Base-by-base conservation (phyloP, 2,113 vertebrate genomes). In the Donacobius atricapilla region DNA sequence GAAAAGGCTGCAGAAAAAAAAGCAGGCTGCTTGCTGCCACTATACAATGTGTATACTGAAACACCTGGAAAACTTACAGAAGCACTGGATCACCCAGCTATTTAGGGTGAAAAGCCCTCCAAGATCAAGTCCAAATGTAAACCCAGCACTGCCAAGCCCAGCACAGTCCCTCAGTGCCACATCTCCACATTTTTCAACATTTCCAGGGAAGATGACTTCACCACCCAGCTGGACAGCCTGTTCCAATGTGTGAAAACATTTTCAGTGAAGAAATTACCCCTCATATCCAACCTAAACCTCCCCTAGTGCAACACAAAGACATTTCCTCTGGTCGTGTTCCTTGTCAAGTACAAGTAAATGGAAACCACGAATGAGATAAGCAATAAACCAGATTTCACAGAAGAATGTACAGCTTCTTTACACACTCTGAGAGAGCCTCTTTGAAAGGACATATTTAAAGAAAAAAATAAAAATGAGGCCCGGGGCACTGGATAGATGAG, bases 71-170 rank as follows among this genome's bases (percentile, higher is more conserved):
- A 78, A 44, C 7, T 27, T 10, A 10, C 14, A 44, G 21, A 18
- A 15, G 45, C 42, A 44, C 7, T 10, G 42, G 39, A 2, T 33
- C 50, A 44, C 11, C 14, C 27, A 50, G 6, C 4, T 5, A 1
- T 15, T 39, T 2, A 18, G 65, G 33, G 5, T 30, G 20, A 30
- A 57, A 71, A 78, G 23, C 20, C 27, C 33, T 25, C 37, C 45
- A 30, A 39, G 23, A 56, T 3, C 0, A 0, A 56, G 47, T 14
- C 50, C 37, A 28, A 2, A 16, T 30, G 57, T 3, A 30, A 57
- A 44, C 1, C 31, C 64, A 77, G 42, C 19, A 10, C 48, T 64
- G 42, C 31, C 72, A n/a, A 42, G 42, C 15, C 48, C 56, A 37
- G 11, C 3, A 1, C 56, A 33, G 31, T 4, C 31, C 31, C 50